Percentiles rank a stretch among this genome's conserved stretches.
Evolutionary conservation across 1,140 invertebrate species (phyloP).

Genomic region (Ceratina calcarata): DNA sequence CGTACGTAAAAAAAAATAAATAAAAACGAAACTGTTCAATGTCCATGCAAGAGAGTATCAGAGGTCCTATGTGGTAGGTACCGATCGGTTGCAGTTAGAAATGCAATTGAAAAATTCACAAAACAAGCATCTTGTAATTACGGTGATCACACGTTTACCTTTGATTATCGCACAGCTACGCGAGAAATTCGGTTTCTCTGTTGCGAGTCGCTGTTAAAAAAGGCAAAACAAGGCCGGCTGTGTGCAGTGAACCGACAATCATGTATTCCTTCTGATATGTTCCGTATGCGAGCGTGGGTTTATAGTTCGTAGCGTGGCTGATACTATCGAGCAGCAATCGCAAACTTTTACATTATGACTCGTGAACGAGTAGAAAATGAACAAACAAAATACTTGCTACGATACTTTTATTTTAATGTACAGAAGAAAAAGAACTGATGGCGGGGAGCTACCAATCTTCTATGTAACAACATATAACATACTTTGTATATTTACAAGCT

Average conservation of each 20-base stretch:
- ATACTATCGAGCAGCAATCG: background rate
- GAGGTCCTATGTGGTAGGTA: conserved; percentile 24
- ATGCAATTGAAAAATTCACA: conserved; percentile 41
- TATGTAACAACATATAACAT: background rate
- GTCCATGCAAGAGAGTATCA: conserved; percentile 54
- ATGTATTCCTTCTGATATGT: conserved; percentile 60
- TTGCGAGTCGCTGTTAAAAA: conserved; percentile 12
- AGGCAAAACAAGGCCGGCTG: conserved; percentile 24
- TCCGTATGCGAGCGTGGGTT: conserved; percentile 6
- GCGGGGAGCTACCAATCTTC: background rate
- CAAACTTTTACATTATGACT: background rate
- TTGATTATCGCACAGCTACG: no score
- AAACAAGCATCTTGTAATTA: conserved; percentile 57
- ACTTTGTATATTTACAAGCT: conserved; percentile 10
- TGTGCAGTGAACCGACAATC: conserved; percentile 73
- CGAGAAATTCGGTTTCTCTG: conserved; percentile 9
- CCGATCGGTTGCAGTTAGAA: conserved; percentile 29
- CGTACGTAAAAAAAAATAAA: conserved; percentile 13
- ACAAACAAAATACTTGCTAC: conserved; percentile 6
- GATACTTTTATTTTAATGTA: conserved; percentile 49
- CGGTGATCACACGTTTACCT: conserved; percentile 32
- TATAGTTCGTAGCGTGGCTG: background rate
- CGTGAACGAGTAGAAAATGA: background rate
- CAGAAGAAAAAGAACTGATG: background rate
- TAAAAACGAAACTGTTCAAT: conserved; percentile 52